Evolutionary conservation across 2,113 vertebrate genomes (phyloP).

Genomic region (Heterotis niloticus): DNA sequence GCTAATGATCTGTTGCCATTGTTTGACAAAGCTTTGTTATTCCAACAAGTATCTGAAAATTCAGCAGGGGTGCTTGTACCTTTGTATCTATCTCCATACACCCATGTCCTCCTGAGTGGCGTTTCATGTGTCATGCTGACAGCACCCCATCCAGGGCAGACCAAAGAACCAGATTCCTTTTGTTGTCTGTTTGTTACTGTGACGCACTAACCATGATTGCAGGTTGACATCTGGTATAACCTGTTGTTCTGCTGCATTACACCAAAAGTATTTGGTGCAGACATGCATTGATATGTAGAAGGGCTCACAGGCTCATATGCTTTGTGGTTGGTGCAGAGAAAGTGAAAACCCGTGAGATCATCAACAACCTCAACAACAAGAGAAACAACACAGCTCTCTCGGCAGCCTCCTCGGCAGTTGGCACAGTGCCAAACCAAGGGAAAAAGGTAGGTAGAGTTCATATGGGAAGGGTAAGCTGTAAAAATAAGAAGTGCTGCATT

Average conservation of each 20-base stretch:
- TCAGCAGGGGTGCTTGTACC: too few relatives aligned
- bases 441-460: conserved; percentile 63
- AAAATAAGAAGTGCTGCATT: neutral
- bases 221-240: conserved; percentile 1
- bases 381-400: conserved; percentile 57
- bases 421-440: conserved; percentile 48
- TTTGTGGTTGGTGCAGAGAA: conserved; percentile 58
- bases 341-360: conserved; percentile 72
- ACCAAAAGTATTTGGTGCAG: neutral
- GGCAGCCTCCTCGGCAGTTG: conserved; percentile 53
- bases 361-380: conserved; percentile 79
- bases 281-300: neutral
- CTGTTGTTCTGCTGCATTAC: neutral
- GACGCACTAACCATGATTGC: neutral
- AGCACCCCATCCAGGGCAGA: neutral
- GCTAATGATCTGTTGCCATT: too few relatives aligned
- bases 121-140: too few relatives aligned
- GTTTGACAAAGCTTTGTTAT: too few relatives aligned
- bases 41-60: too few relatives aligned
- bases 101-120: too few relatives aligned
- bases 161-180: neutral
- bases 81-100: too few relatives aligned
- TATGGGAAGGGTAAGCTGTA: too few relatives aligned
- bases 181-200: neutral
- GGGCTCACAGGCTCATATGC: neutral